A percentile compares a stretch with the other conserved stretches of the same genome.
phyloP scores from a whole-genome alignment of 2,113 vertebrate species.

The Patagioenas fasciata region DNA sequence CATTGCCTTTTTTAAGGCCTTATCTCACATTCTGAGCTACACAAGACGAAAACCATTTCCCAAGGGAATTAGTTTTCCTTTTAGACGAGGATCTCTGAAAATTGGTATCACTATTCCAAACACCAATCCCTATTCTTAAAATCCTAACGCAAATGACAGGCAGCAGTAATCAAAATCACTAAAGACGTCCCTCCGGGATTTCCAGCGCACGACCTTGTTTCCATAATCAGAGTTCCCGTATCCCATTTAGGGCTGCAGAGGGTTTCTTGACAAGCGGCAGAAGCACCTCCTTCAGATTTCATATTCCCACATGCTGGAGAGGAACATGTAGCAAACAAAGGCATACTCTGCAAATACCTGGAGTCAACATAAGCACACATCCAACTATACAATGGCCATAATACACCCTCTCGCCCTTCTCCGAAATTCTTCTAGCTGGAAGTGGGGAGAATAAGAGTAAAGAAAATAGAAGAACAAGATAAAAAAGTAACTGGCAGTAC shows the following conservation, averaged over 20 bases:
- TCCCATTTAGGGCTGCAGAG: neutral
- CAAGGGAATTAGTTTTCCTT: slow-evolving; percentile 13
- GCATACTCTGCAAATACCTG: neutral
- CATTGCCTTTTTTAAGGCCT: neutral
- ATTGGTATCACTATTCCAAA: slow-evolving; percentile 4
- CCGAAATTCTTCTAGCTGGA: neutral
- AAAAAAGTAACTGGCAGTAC: neutral
- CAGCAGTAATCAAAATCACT: slow-evolving; percentile 45
- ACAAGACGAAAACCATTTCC: slow-evolving; percentile 36
- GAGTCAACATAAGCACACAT: neutral
- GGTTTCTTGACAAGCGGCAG: slow-evolving; percentile 8
- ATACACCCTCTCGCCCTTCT: fast-evolving
- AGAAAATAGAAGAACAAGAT: neutral
- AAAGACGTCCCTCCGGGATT: slow-evolving; percentile 26
- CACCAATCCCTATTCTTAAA: slow-evolving; percentile 36
- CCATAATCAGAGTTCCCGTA: slow-evolving; percentile 30
- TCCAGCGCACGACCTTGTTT: neutral
- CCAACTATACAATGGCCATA: fast-evolving
- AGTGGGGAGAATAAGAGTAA: neutral
- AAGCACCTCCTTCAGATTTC: slow-evolving; percentile 11
- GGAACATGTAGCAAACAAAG: neutral
- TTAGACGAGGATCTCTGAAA: slow-evolving; percentile 30
- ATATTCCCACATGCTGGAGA: neutral
- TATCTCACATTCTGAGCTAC: slow-evolving; percentile 30
- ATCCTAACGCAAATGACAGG: slow-evolving; percentile 6